Evolutionary conservation across 2,113 vertebrate species (phyloP), one percentile per base, ranked within the genome.

Genomic region (Emberiza fucata): DNA sequence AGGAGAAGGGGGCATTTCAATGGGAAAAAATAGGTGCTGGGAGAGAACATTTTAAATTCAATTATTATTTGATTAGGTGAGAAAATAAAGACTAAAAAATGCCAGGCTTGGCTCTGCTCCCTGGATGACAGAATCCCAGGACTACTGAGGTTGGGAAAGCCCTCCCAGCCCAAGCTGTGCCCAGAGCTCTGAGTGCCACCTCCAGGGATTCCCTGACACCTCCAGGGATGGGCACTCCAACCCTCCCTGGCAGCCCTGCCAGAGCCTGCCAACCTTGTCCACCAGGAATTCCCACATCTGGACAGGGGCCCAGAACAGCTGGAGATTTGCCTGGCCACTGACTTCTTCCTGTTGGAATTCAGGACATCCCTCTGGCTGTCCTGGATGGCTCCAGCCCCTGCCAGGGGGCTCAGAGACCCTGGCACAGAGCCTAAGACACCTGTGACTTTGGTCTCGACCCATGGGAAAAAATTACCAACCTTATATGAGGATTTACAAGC

Each of bases 201-300:
- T 50, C 35, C 51, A 42, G 29, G 29, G n/a, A n/a, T n/a, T n/a
- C n/a, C n/a, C n/a, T 28, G 37, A 3, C 37, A 23, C 27, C 68
- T 33, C 31, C 71, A 75, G 71, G 25, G 54, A 17, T 59, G 40
- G 54, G 33, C 18, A 45, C 39, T 7, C 1, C 69, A n/a, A 9
- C 9, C 40, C 70, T 45, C 24, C 71, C 79, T 50, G 64, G 51
- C 51, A 57, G 33, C 19, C 6, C 31, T 16, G 29, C 31, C 42
- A 31, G 14, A 29, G 25, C 54, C 4, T 2, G n/a, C 1, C 21
- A 31, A 0, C 15, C 42, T 11, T 11, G 29, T 50, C 12, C 65
- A 23, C 8, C 18, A 14, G 69, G 11, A n/a, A 53, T 22, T 40
- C 31, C 44, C 70, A 50, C 19, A 18, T 39, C n/a, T 50, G 42